Conservation (phyloP, 2,113 vertebrate genomes). For the Mionectes macconnelli region DNA sequence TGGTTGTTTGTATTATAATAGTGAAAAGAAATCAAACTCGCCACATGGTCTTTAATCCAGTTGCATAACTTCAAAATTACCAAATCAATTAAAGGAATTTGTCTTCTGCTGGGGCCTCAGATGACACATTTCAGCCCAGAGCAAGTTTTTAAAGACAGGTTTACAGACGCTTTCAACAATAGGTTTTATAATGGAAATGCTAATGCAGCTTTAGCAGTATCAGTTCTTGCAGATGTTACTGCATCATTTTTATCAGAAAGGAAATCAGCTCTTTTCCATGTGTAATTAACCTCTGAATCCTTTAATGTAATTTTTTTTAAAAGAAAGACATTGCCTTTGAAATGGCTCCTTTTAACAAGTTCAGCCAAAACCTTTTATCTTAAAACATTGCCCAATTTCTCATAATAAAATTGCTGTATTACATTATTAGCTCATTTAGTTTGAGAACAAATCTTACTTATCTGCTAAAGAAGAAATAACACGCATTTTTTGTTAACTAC, state of each 20-base stretch:
- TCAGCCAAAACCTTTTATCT: not conserved
- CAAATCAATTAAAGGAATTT: not conserved
- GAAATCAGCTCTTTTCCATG: not conserved
- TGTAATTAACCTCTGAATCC: not conserved
- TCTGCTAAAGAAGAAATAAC: not conserved
- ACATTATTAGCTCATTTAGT: not conserved
- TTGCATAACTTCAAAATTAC: not conserved
- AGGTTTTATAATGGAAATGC: constrained; percentile 62
- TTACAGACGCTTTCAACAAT: constrained; percentile 44
- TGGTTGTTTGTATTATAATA: not conserved
- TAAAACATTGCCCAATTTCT: not conserved
- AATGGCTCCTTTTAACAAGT: not conserved
- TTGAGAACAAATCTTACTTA: not conserved
- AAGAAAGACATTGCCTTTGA: not conserved
- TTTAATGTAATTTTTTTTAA: not conserved
- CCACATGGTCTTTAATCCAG: not conserved
- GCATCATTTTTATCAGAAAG: not conserved
- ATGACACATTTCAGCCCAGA: constrained; percentile 59
- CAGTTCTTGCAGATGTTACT: not conserved
- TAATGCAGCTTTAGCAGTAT: constrained; percentile 56
- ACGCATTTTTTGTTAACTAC: not conserved
- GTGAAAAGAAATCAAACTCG: not conserved
- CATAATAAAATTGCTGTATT: not conserved
- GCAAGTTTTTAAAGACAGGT: constrained; percentile 43
- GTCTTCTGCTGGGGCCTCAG: not conserved